Evolutionary conservation across 2,888 invertebrate genomes (phyloP).

Genomic region (Bombylius discolor): DNA sequence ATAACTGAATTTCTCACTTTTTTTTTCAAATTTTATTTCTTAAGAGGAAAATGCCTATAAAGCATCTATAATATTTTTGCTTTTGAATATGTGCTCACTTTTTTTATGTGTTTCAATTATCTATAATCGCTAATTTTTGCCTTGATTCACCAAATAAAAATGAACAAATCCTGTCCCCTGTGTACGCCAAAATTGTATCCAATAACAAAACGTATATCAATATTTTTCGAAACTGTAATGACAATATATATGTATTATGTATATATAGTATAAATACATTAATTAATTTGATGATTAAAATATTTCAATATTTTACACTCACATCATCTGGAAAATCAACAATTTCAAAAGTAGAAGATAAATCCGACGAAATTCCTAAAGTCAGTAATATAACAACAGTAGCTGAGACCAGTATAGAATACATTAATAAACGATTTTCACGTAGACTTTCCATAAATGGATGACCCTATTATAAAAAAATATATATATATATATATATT

Average conservation of each 20-base stretch:
- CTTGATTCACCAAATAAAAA: constrained; percentile 77
- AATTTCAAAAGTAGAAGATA: constrained; percentile 85
- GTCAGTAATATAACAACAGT: constrained; percentile 73
- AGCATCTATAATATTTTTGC: no score
- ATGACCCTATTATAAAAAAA: constrained; percentile 56
- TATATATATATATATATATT: no score
- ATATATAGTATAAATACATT: neutral
- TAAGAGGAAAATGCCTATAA: no score
- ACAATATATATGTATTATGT: neutral
- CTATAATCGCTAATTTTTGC: constrained; percentile 26
- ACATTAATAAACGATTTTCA: constrained; percentile 85
- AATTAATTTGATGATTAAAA: neutral
- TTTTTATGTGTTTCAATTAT: constrained; percentile 1
- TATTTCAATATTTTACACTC: constrained; percentile 33
- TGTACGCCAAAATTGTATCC: constrained; percentile 75
- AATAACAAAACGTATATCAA: constrained; percentile 70
- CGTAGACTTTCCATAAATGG: constrained; percentile 96
- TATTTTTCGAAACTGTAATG: constrained; percentile 74
- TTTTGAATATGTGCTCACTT: no score
- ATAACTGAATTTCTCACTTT: no score
- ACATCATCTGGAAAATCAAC: constrained; percentile 87
- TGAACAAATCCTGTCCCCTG: constrained; percentile 72
- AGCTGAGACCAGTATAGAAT: constrained; percentile 75
- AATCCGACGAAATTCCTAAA: constrained; percentile 69
- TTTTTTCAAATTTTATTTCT: no score